Evolutionary conservation across 2,797 vertebrate species (phyloP).

Genomic region (Lycodopsis pacificus): DNA sequence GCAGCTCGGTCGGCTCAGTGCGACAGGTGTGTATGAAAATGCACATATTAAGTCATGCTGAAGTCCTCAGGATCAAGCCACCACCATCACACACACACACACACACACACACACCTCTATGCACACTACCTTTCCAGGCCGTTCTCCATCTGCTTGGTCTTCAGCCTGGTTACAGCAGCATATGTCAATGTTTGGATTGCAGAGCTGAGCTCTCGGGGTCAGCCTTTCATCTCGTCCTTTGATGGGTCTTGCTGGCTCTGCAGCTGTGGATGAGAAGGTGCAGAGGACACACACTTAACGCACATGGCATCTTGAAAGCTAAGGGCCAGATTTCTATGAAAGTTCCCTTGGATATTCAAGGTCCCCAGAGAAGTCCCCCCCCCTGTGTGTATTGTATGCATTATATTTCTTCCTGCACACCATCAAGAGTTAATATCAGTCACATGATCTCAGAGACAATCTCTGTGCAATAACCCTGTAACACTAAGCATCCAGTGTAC

Average conservation of each 20-base stretch:
- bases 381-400: neutral
- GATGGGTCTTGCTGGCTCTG: conserved; percentile 54
- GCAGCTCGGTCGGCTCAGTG: conserved; percentile 25
- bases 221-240: conserved; percentile 78
- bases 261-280: conserved; percentile 44
- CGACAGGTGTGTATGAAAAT: conserved; percentile 74
- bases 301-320: neutral
- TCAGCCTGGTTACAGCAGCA: conserved; percentile 63
- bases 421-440: neutral
- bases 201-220: conserved; percentile 48
- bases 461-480: neutral
- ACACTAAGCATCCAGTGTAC: neutral
- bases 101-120: neutral
- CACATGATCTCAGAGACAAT: neutral
- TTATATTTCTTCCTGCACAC: neutral
- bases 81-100: conserved; percentile 8
- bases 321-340: neutral
- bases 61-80: conserved; percentile 32
- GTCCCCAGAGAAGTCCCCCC: neutral
- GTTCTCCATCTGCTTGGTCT: conserved; percentile 85
- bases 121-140: conserved; percentile 53
- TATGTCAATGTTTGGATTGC: conserved; percentile 68
- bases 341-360: conserved; percentile 3
- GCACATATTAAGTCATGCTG: conserved; percentile 67
- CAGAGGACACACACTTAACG: conserved; percentile 2